Evolutionary conservation across 2,113 vertebrate genomes (phyloP).

Genomic region (Riparia riparia): DNA sequence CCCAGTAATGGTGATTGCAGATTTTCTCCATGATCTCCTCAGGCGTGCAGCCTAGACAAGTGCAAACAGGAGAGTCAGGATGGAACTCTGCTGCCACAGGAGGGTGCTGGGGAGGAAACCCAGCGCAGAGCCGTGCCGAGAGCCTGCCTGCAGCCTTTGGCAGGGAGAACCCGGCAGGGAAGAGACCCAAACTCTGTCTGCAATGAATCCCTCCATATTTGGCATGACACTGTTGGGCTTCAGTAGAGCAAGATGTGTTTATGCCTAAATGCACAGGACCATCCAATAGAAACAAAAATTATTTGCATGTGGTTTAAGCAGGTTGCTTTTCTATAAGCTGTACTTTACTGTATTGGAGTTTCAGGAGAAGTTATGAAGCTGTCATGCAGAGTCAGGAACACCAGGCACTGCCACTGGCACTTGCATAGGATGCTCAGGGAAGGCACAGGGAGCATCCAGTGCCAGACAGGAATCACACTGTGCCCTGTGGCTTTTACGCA

Average conservation of each 20-base stretch:
- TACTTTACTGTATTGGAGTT: neutral
- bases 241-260: neutral
- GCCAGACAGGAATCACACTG: neutral
- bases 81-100: neutral
- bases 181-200: neutral
- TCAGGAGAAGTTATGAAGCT: neutral
- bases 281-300: neutral
- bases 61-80: neutral
- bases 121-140: neutral
- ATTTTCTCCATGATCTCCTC: slow-evolving; percentile 74
- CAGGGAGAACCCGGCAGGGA: neutral
- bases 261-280: neutral
- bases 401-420: neutral
- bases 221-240: neutral
- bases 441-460: neutral
- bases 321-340: neutral
- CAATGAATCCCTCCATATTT: fast-evolving
- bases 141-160: neutral
- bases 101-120: neutral
- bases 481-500: fast-evolving
- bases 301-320: neutral
- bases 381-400: neutral
- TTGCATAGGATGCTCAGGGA: fast-evolving
- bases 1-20: neutral
- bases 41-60: slow-evolving; percentile 52